These are phyloP conservation scores for Melospiza georgiana DNA, from an alignment of 2,113 vertebrate species.

Conservation along the genomic window DNA sequence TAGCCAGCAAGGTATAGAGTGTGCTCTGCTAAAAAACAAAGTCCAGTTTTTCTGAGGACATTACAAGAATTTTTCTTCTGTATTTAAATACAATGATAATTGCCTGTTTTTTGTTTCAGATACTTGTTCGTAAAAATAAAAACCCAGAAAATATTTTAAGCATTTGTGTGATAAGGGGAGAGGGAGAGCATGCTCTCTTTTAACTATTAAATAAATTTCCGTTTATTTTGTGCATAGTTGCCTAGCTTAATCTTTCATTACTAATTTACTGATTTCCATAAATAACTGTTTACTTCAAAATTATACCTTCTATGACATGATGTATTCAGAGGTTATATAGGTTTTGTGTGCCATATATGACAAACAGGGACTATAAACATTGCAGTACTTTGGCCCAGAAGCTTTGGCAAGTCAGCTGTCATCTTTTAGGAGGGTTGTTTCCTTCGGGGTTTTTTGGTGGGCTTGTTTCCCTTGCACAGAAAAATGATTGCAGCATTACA, in stretches of 20 bases:
- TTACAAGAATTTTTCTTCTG: not conserved
- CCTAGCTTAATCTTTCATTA: not conserved
- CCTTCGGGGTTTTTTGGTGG: fast-evolving
- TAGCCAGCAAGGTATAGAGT: not conserved
- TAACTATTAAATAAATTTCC: not conserved
- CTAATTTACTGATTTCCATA: not conserved
- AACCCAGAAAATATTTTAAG: not conserved
- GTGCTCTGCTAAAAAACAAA: not conserved
- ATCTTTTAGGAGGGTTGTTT: not conserved
- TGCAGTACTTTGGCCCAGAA: not conserved
- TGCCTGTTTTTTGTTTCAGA: not conserved
- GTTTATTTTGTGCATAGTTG: not conserved
- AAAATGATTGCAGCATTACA: not conserved
- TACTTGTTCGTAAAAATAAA: not conserved
- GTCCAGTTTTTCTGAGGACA: not conserved
- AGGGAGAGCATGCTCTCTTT: not conserved
- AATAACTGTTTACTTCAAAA: not conserved
- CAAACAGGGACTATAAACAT: not conserved
- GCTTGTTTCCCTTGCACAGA: fast-evolving
- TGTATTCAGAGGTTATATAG: not conserved
- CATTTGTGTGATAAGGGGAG: not conserved
- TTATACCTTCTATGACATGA: not conserved
- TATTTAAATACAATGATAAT: not conserved
- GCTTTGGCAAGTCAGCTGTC: not conserved
- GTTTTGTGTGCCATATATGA: not conserved